phyloP scores from a whole-genome alignment of 2,888 invertebrate genomes.

The Drosophila birchii region DNA sequence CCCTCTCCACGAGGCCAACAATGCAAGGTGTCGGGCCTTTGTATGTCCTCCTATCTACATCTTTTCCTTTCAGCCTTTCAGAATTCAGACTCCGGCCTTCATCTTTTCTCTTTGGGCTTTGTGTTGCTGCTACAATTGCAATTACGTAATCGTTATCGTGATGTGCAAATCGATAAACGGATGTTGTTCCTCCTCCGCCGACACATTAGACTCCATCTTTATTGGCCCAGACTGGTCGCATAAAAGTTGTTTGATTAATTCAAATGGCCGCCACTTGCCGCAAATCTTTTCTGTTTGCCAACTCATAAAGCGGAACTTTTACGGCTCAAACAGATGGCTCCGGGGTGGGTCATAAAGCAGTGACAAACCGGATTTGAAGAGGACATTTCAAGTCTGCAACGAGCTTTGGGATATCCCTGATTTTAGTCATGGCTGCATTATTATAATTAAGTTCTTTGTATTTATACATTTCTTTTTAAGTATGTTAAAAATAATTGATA shows the following conservation, averaged over 20 bases:
- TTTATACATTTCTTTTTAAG: too few species aligned
- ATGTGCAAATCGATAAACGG: conserved; percentile 59
- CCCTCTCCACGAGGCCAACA: conserved; percentile 22
- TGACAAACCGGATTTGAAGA: conserved; percentile 9
- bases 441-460: background rate
- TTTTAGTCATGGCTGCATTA: background rate
- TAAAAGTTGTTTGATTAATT: conserved; percentile 74
- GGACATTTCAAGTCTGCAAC: conserved; percentile 2
- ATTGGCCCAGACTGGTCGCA: conserved; percentile 59
- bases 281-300: conserved; percentile 60
- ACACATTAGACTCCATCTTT: conserved; percentile 43
- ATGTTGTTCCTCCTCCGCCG: conserved; percentile 42
- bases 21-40: conserved; percentile 41
- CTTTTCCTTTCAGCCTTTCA: conserved; percentile 16
- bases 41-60: conserved; percentile 26
- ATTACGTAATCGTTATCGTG: conserved; percentile 67
- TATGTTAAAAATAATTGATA: too few species aligned
- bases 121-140: conserved; percentile 61
- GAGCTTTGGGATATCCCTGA: background rate
- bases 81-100: conserved; percentile 8
- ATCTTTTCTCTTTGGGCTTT: conserved; percentile 25
- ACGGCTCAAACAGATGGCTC: conserved; percentile 26
- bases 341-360: conserved; percentile 19
- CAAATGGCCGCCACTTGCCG: conserved; percentile 59
- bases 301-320: conserved; percentile 61